Evolutionary conservation across 2,888 invertebrate genomes (phyloP).

Genomic region (Netelia fuscicornis): DNA sequence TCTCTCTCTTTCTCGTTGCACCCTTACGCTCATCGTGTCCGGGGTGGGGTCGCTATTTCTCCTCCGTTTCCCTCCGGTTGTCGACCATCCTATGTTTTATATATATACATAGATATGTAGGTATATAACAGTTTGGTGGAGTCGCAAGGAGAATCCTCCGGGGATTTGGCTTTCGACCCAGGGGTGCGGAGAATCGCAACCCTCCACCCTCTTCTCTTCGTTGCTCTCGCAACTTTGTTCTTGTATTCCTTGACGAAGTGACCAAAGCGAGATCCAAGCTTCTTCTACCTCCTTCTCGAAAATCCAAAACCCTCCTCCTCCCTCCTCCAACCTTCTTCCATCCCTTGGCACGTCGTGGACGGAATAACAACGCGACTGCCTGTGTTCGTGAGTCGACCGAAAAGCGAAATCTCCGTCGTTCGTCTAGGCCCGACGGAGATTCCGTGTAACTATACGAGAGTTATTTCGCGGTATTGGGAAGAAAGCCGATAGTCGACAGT

Average conservation of each 20-base stretch:
- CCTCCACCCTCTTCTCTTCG: background rate
- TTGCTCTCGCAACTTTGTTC: background rate
- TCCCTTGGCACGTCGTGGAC: conserved; percentile 60
- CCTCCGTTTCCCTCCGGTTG: conserved; percentile 21
- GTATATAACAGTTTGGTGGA: background rate
- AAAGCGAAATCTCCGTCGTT: conserved; percentile 47
- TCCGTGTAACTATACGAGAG: background rate
- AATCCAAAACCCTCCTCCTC: background rate
- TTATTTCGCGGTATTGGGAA: conserved; percentile 1
- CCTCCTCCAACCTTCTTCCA: background rate
- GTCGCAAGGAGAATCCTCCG: conserved; percentile 39
- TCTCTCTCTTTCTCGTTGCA: background rate
- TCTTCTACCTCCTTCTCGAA: background rate
- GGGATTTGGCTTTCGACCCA: conserved; percentile 41
- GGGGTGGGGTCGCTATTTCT: conserved; percentile 38
- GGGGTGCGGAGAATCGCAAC: conserved; percentile 5
- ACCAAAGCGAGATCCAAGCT: background rate
- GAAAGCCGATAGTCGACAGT: conserved; percentile 23
- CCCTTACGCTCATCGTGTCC: background rate
- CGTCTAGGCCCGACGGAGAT: background rate
- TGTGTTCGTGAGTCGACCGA: background rate
- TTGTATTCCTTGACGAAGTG: background rate
- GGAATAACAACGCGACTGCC: conserved; percentile 67
- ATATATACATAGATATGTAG: background rate
- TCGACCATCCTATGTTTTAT: background rate